Percentiles rank a stretch among this genome's conserved stretches.
phyloP scores from a whole-genome alignment of 2,888 invertebrate genomes.

The Tipula lateralis region DNA sequence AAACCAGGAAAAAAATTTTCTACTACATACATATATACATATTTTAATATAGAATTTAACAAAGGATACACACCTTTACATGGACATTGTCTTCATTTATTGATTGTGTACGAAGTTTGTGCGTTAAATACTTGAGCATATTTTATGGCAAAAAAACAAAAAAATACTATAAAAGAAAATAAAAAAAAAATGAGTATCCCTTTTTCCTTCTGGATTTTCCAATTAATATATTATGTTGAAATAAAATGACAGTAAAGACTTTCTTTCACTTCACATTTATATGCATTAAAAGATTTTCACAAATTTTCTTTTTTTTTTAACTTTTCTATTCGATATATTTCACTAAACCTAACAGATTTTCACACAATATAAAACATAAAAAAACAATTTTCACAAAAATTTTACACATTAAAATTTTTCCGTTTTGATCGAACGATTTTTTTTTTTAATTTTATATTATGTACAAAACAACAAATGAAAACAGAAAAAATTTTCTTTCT shows the following conservation, averaged over 20 bases:
- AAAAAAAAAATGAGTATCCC: neutral
- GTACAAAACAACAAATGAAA: neutral
- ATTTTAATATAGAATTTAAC: neutral
- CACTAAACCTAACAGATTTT: neutral
- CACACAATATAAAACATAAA: neutral
- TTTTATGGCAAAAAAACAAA: slow-evolving; percentile 30
- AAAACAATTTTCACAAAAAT: neutral
- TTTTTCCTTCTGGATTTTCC: neutral
- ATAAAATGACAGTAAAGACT: slow-evolving; percentile 27
- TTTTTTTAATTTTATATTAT: neutral
- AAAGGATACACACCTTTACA: slow-evolving; percentile 36
- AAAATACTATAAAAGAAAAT: neutral
- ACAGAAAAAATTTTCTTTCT: neutral
- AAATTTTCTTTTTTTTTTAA: neutral
- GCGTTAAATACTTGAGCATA: slow-evolving; percentile 41
- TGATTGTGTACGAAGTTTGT: slow-evolving; percentile 41
- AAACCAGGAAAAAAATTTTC: neutral
- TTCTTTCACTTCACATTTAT: slow-evolving; percentile 25
- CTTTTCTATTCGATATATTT: neutral
- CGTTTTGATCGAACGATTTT: neutral
- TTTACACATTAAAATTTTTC: neutral
- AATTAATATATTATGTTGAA: neutral
- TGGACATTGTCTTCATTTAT: slow-evolving; percentile 39
- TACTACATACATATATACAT: neutral
- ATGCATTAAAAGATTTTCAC: neutral